These are phyloP conservation scores for Babyrousa celebensis DNA, from an alignment of 2,797 vertebrate species.

Conservation along the genomic window DNA sequence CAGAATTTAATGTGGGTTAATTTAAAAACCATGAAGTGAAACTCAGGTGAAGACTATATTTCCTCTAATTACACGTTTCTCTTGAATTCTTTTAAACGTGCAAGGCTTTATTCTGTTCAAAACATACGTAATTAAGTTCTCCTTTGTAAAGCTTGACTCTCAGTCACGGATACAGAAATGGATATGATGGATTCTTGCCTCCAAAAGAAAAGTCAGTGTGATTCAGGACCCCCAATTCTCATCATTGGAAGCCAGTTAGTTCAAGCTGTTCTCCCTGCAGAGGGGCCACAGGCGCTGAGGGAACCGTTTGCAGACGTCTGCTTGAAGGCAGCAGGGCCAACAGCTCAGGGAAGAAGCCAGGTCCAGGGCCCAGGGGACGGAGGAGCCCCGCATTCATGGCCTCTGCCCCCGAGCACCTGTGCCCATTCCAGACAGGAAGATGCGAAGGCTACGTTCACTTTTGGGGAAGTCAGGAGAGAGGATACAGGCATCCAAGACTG, in stretches of 20 bases:
- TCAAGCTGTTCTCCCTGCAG: background rate
- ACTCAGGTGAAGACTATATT: background rate
- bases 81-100: background rate
- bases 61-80: background rate
- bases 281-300: background rate
- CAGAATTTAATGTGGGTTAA: slow-evolving; percentile 18
- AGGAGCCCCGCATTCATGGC: accelerated
- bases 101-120: background rate
- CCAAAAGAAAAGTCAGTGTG: background rate
- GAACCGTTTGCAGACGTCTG: background rate
- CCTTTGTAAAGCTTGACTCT: background rate
- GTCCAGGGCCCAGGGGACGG: background rate
- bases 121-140: background rate
- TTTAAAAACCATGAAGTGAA: slow-evolving; percentile 25
- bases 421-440: background rate
- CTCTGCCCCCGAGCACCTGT: accelerated
- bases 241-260: background rate
- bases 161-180: background rate
- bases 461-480: background rate
- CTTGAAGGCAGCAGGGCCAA: background rate
- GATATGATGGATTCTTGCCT: background rate
- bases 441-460: background rate
- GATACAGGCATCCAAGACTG: background rate
- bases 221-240: background rate
- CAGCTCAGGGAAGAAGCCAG: background rate